Base-by-base conservation (phyloP, 1,140 invertebrate species). In the Bathynomus jamesi region DNA sequence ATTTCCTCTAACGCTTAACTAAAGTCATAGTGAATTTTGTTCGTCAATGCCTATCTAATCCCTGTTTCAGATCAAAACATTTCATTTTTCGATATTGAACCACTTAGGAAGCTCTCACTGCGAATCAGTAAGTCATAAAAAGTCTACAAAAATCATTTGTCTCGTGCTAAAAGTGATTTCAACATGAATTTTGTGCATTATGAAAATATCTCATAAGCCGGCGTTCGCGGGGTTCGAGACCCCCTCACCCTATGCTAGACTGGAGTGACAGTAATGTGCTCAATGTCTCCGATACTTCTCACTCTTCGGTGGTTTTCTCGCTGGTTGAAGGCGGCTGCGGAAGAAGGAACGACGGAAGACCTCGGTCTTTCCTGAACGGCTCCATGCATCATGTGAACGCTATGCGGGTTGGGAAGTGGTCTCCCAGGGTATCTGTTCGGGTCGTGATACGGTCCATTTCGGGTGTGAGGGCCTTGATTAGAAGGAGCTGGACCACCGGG, bases 231-330 rank as follows among this genome's bases (percentile, higher is more conserved):
- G 2, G 40, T 17, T 21, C 21, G 13, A 3, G 40, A 53, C 13
- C 40, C 40, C 67, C 25, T 61, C 7, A 3, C 29, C 46, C 53
- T 61, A 53, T 61, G 67, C 67, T 69, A 79, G 27, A 79, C 76
- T 25, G 76, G 74, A 11, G 78, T 79, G 4, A 79, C 74, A 11
- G 78, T 78, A 25, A 78, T 32, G 29, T 71, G 67, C 61, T 89
- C 88, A 73, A 89, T 89, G 79, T 90, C 88, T 32, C 88, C 87
- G 72, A 89, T 90, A 71, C 88, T 89, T 75, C 89, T 88, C 24
- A 89, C 87, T 11, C 89, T 82, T 60, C 88, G 83, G 78, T 89
- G 88, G 69, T 86, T 84, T 70, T 86, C 75, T 30, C 67, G 30
- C 28, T 66, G 61, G 2, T 69, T 67, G 30, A 60, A 30, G 31